These are phyloP conservation scores for Andrena praecox DNA, from an alignment of 2,888 invertebrate genomes.

Conservation along the genomic window DNA sequence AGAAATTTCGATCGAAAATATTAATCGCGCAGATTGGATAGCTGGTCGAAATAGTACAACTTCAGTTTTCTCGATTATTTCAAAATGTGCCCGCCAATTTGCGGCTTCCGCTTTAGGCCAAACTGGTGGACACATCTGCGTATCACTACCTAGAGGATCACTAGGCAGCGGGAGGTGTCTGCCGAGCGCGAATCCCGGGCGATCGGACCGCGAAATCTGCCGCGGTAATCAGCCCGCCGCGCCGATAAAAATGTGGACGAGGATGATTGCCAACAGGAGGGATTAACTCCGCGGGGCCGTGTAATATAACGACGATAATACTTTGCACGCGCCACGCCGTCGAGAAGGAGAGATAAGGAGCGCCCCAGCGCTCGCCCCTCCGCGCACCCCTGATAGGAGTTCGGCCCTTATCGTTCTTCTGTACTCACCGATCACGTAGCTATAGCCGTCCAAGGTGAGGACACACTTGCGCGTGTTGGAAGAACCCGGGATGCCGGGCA, in stretches of 20 bases:
- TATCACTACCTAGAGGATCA: too few relatives aligned
- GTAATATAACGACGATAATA: constrained; percentile 43
- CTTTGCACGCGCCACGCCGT: constrained; percentile 31
- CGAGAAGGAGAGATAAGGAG: constrained; percentile 44
- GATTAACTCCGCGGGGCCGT: constrained; percentile 6
- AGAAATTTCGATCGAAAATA: too few relatives aligned
- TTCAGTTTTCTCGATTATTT: too few relatives aligned
- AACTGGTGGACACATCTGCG: too few relatives aligned
- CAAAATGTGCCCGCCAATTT: too few relatives aligned
- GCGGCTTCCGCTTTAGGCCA: too few relatives aligned
- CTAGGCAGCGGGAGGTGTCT: not conserved
- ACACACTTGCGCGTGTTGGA: constrained; percentile 91
- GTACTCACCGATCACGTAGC: constrained; percentile 92
- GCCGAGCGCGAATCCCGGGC: not conserved
- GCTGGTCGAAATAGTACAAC: too few relatives aligned
- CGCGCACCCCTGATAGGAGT: constrained; percentile 7
- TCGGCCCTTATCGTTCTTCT: constrained; percentile 46
- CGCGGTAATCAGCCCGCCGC: not conserved
- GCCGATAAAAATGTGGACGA: constrained; percentile 2
- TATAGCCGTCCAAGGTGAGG: constrained; percentile 93
- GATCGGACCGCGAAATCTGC: constrained; percentile 3
- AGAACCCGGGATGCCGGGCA: constrained; percentile 82
- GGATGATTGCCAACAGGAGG: not conserved
- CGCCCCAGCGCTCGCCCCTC: not conserved
- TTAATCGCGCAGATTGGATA: too few relatives aligned